Base-by-base conservation (phyloP, 2,797 vertebrate genomes). In the Cryptoprocta ferox region DNA sequence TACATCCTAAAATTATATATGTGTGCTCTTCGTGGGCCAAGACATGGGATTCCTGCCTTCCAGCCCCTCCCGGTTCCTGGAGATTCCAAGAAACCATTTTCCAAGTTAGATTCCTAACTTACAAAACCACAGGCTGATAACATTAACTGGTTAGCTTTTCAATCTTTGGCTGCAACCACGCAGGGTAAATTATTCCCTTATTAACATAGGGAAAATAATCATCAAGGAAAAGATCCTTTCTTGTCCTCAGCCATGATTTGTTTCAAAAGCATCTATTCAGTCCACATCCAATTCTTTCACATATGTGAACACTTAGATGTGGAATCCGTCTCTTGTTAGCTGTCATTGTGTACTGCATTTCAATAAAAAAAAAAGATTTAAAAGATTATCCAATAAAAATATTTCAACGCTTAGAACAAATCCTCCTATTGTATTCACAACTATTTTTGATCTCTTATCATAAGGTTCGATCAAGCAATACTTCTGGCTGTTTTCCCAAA, bases 351-450 rank as follows among this genome's bases (percentile, higher is more conserved):
- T 15, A 28, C 48, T 84, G 68, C 15, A 88, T 97, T 93, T 79
- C 42, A 73, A 39, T 63, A 91, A 82, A 42, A 73, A 73, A 73
- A 88, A 56, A 80, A 85, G 35, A 89, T 37, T 94, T 61, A 76
- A 71, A 88, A 95, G 89, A 94, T 96, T 28, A 96, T 92, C 68
- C 63, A 79, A 94, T 88, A 83, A 95, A 98, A 94, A 35, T 73
- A 79, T 83, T 91, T 79, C 81, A 61, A 95, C 89, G 81, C 73
- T 92, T 92, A 94, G 45, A 97, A 85, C 24, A 82, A 75, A 95
- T 83, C 87, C 37, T 95, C 70, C 71, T 83, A 28, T 50, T 96
- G 65, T 95, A 45, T 45, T 78, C 66, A n/a, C 18, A 37, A 48
- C 56, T 56, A 86, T 35, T 86, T 92, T 82, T 2, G n/a, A 37